Evolutionary conservation across 2,888 invertebrate species (phyloP).

Genomic region (Drosophila anceps): DNA sequence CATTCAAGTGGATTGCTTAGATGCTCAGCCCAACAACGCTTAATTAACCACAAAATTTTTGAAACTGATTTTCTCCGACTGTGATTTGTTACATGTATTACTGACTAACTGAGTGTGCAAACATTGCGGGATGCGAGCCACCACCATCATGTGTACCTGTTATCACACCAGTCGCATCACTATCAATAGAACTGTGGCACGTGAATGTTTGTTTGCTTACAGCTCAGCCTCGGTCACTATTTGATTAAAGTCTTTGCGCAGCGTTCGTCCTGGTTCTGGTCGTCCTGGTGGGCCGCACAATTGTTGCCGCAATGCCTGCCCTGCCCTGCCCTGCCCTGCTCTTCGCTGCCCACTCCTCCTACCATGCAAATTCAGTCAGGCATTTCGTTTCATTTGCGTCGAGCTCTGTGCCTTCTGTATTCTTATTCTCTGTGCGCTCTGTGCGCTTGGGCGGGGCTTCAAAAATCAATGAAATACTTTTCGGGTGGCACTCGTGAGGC

Average conservation of each 20-base stretch:
- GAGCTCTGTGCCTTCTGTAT: slow-evolving; percentile 35
- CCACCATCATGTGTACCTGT: slow-evolving; percentile 67
- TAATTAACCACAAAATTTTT: slow-evolving; percentile 48
- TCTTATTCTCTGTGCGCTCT: slow-evolving; percentile 38
- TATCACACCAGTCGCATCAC: slow-evolving; percentile 69
- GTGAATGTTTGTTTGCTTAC: slow-evolving; percentile 70
- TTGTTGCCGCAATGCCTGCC: slow-evolving; percentile 20
- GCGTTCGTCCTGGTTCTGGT: slow-evolving; percentile 29
- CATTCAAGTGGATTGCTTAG: not conserved
- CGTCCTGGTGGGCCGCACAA: slow-evolving; percentile 14
- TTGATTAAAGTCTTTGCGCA: slow-evolving; percentile 62
- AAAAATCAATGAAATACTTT: slow-evolving; percentile 85
- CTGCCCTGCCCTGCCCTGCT: not conserved
- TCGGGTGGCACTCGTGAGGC: slow-evolving; percentile 83
- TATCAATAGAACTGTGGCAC: slow-evolving; percentile 48
- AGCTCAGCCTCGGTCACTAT: slow-evolving; percentile 54
- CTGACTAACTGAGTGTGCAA: slow-evolving; percentile 58
- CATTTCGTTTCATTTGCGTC: slow-evolving; percentile 52
- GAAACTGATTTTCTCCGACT: slow-evolving; percentile 29
- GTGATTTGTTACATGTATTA: slow-evolving; percentile 45
- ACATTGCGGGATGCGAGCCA: slow-evolving; percentile 39
- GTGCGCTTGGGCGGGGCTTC: slow-evolving; percentile 76
- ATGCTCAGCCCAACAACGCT: not conserved
- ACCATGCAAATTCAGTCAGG: slow-evolving; percentile 36
- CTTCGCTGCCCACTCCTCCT: slow-evolving; percentile 11